Percentiles rank a stretch among this genome's conserved stretches.
Evolutionary conservation across 2,888 invertebrate genomes (phyloP).

Genomic region (Megastigmus dorsalis): DNA sequence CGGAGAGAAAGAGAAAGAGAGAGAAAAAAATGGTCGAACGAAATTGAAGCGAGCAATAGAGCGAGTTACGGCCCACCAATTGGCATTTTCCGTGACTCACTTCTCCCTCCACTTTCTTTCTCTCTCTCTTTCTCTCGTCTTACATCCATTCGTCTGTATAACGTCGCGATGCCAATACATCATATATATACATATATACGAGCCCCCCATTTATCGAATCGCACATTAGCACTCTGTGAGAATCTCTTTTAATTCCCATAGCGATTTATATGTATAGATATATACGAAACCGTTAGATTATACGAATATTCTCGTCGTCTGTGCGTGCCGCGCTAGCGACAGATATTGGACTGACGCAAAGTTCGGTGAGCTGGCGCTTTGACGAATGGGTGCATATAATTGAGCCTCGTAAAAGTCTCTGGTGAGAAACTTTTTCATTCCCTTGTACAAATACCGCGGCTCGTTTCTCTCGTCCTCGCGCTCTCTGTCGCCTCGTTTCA

Average conservation of each 20-base stretch:
- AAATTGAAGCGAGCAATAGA: no score
- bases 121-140: background rate
- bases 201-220: constrained; percentile 13
- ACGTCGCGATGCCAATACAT: no score
- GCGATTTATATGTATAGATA: no score
- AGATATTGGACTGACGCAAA: constrained; percentile 45
- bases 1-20: background rate
- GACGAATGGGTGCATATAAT: constrained; percentile 48
- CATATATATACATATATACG: no score
- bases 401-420: constrained; percentile 26
- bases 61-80: constrained; percentile 13
- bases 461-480: background rate
- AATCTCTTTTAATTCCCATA: constrained; percentile 38
- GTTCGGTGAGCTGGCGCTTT: no score
- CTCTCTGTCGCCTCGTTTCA: background rate
- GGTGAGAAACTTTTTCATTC: constrained; percentile 44
- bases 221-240: background rate
- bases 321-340: constrained; percentile 22
- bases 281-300: no score
- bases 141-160: background rate
- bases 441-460: background rate
- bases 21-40: background rate
- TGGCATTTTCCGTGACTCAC: constrained; percentile 58
- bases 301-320: no score
- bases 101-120: background rate